phyloP scores from a whole-genome alignment of 2,888 invertebrate species.

The Oxystoma pomonae region DNA sequence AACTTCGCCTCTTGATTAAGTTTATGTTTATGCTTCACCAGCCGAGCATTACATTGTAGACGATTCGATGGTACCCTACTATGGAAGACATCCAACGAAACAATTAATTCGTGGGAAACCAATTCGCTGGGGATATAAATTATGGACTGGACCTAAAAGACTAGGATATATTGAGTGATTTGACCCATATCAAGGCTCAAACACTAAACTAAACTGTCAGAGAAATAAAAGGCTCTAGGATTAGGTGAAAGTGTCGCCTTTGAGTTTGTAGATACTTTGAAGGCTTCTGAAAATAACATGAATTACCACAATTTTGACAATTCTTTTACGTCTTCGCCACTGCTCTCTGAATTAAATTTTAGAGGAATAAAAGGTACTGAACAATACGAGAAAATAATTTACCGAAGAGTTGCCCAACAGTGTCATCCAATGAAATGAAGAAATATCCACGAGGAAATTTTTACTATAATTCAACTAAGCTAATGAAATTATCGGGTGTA shows the following conservation, averaged over 20 bases:
- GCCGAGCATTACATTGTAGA: too few species aligned
- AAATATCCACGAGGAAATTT: background rate
- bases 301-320: background rate
- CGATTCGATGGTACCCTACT: too few species aligned
- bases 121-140: background rate
- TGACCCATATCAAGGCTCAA: background rate
- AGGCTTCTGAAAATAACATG: background rate
- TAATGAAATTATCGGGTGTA: background rate
- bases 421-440: background rate
- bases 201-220: background rate
- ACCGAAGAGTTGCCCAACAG: background rate
- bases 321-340: background rate
- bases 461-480: background rate
- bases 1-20: too few species aligned
- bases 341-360: background rate
- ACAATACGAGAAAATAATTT: background rate
- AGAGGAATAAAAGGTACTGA: background rate
- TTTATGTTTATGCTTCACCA: too few species aligned
- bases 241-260: background rate
- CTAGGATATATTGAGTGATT: background rate
- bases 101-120: background rate
- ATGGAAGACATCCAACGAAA: too few species aligned
- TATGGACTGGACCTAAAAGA: background rate
- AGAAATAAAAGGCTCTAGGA: background rate
- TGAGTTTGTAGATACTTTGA: background rate